Evolutionary conservation across 2,888 invertebrate genomes (phyloP).

Genomic region (Agrypnus murinus): DNA sequence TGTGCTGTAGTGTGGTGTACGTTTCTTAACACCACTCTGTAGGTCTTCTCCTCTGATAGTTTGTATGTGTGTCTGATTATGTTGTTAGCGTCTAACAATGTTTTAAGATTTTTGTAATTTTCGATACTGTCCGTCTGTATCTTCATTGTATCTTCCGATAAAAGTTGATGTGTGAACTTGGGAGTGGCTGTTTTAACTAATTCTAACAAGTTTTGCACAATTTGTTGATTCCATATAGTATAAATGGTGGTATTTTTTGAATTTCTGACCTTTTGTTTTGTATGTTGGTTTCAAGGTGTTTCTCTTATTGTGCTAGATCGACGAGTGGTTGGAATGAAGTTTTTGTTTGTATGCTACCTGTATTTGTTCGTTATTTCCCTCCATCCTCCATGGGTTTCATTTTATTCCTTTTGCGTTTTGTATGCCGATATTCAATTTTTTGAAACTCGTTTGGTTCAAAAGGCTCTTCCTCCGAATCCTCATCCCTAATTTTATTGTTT

Average conservation of each 20-base stretch:
- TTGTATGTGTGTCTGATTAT: slow-evolving; percentile 13
- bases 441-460: slow-evolving; percentile 2
- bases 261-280: background rate
- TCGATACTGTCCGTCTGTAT: slow-evolving; percentile 9
- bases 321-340: background rate
- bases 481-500: no score
- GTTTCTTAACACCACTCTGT: slow-evolving; percentile 32
- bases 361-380: background rate
- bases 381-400: slow-evolving; percentile 2
- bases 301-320: slow-evolving; percentile 2
- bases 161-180: background rate
- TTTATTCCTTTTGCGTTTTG: background rate
- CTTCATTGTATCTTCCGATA: slow-evolving; percentile 11
- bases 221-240: no score
- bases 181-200: background rate
- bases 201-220: slow-evolving; percentile 26
- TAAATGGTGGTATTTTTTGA: slow-evolving; percentile 1
- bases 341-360: slow-evolving; percentile 1
- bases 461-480: background rate
- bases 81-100: slow-evolving; percentile 23
- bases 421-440: background rate
- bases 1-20: slow-evolving; percentile 27
- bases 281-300: background rate
- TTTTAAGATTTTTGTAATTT: slow-evolving; percentile 30
- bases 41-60: slow-evolving; percentile 13